Evolutionary conservation across 2,113 vertebrate genomes (phyloP), one percentile per base, ranked within the genome.

Genomic region (Bettongia penicillata): DNA sequence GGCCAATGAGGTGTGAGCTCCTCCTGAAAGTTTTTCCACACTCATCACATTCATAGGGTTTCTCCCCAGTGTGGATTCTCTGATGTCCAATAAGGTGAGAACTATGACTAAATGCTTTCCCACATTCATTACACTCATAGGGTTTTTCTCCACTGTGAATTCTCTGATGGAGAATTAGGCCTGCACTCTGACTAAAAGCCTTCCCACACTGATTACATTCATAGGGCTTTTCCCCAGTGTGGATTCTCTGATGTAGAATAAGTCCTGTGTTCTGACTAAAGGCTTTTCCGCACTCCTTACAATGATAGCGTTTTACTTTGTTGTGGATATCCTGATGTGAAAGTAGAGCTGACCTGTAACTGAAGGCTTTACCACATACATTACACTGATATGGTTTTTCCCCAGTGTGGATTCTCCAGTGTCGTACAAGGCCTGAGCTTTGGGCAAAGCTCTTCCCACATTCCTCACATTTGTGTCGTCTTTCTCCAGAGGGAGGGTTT

Each of bases 1-100:
- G 98, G 93, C 98, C 98, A 95, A 98, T 98, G 93, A 98, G 98
- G 91, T 98, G 98, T 1, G 98, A 98, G 94, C 98, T 98, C 96
- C 98, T 98, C 94, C 98, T 98, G 97, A 98, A 98, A 96, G 98
- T 98, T 97, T 98, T 98, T 89, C 98, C 98, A 48, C 98, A 98
- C 93, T 98, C 98, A 61, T 98, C 96, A 95, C 98, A 98, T 94
- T 98, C 98, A 26, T 98, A 98, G 48, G 98, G 98, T 57, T 98
- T 98, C 97, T 98, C 98, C 1, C 98, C 98, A 1, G 98, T 98
- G 95, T 98, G 98, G 95, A 98, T 98, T 95, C 98, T 98, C 97
- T 98, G 98, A 94, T 98, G 98, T 97, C 98, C 98, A 94, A 98
- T 97, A 93, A 98, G 98, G 53, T 98, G 98, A 4, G 98, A 98